These are phyloP conservation scores for Microcebus lehilahytsara DNA, from an alignment of 2,113 vertebrate genomes.

Conservation along the genomic window DNA sequence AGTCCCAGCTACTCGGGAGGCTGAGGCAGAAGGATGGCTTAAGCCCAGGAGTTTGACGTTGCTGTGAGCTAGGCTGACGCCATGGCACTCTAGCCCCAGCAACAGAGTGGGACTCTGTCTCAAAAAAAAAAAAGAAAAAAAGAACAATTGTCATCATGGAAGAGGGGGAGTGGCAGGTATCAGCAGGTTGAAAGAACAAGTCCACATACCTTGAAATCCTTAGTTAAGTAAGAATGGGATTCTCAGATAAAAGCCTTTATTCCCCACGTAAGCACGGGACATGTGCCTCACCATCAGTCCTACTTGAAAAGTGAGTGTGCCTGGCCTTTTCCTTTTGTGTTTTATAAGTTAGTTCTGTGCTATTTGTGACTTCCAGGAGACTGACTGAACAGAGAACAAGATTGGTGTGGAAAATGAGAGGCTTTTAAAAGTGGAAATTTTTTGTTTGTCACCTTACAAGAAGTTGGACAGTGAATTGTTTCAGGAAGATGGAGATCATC, in stretches of 20 bases:
- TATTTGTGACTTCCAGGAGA: neutral
- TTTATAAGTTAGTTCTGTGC: neutral
- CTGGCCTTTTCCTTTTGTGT: neutral
- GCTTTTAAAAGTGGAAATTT: neutral
- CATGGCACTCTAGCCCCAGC: no score
- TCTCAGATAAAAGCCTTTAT: neutral
- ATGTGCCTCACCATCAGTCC: accelerated
- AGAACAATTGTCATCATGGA: neutral
- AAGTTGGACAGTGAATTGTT: neutral
- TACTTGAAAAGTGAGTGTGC: neutral
- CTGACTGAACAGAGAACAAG: neutral
- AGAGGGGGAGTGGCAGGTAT: no score
- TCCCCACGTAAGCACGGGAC: accelerated
- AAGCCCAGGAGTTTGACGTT: no score
- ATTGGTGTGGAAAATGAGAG: neutral
- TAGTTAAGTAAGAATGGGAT: neutral
- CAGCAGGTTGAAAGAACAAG: neutral
- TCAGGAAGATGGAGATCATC: conserved; percentile 57
- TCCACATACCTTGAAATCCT: neutral
- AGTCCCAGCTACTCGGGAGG: no score
- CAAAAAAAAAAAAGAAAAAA: neutral
- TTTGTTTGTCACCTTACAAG: neutral
- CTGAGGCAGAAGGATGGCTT: no score
- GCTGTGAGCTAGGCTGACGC: no score
- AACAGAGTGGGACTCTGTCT: no score